phyloP scores from a whole-genome alignment of 2,797 vertebrate genomes.

The Balearica regulorum region DNA sequence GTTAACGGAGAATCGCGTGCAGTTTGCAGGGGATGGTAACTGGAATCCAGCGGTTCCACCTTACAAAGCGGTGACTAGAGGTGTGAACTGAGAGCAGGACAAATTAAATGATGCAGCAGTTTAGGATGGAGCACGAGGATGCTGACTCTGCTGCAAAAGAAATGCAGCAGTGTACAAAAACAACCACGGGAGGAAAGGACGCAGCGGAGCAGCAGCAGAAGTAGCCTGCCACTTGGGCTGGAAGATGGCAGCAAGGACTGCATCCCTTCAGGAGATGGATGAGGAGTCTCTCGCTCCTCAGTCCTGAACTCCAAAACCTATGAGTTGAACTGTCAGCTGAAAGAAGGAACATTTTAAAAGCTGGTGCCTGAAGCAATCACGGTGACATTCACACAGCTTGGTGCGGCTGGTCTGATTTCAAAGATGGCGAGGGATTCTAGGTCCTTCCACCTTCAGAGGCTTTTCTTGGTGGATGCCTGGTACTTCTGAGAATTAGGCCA shows the following conservation, averaged over 20 bases:
- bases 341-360: background rate
- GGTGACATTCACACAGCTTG: rapidly evolving
- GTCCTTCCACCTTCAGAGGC: background rate
- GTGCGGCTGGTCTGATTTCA: background rate
- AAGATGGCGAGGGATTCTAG: background rate
- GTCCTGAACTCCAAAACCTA: background rate
- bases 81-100: background rate
- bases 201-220: background rate
- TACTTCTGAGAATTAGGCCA: background rate
- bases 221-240: background rate
- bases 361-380: background rate
- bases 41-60: background rate
- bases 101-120: background rate
- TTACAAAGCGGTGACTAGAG: background rate
- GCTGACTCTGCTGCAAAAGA: background rate
- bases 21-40: background rate
- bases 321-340: background rate
- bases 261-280: background rate
- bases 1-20: background rate
- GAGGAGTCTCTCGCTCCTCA: background rate
- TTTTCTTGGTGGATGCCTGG: background rate
- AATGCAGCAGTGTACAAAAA: background rate
- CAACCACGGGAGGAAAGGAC: background rate
- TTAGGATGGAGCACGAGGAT: background rate
- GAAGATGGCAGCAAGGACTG: background rate